A percentile compares a stretch with the other conserved stretches of the same genome.
phyloP scores from a whole-genome alignment of 2,113 vertebrate genomes.

The Dendrocopos noguchii region DNA sequence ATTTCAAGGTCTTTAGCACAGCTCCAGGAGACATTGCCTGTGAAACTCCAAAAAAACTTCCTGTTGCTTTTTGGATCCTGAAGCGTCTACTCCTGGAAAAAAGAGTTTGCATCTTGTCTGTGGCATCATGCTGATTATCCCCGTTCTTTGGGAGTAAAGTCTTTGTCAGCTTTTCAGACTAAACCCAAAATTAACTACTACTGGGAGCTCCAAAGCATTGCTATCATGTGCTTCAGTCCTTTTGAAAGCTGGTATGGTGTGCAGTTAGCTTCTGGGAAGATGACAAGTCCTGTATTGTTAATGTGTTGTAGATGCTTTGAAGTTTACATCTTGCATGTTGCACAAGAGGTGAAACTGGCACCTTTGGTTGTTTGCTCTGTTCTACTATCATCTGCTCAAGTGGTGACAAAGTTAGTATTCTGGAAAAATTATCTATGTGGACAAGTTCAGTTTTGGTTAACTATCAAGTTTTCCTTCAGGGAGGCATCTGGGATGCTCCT shows the following conservation, averaged over 20 bases:
- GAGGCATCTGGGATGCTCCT: not conserved
- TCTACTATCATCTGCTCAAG: not conserved
- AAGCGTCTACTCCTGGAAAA: not conserved
- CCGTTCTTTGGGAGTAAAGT: not conserved
- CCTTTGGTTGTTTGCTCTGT: not conserved
- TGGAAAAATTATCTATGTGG: not conserved
- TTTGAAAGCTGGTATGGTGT: not conserved
- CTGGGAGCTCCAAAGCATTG: not conserved
- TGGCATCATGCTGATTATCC: not conserved
- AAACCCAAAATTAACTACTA: not conserved
- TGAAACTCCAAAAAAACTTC: not conserved
- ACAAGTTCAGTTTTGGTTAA: not conserved
- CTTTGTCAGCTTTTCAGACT: not conserved
- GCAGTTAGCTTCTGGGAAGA: not conserved
- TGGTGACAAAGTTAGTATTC: not conserved
- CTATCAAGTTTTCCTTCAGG: not conserved
- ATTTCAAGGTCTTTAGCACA: not conserved
- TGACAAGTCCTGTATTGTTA: not conserved
- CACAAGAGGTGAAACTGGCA: not conserved
- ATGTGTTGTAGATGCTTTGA: not conserved
- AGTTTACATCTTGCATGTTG: not conserved
- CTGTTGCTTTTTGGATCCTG: not conserved
- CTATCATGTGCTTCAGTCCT: not conserved
- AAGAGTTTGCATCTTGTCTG: not conserved
- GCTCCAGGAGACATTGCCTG: not conserved